Evolutionary conservation across 1,140 invertebrate genomes (phyloP), one percentile per base, ranked within the genome.

Genomic region (Asobara japonica): DNA sequence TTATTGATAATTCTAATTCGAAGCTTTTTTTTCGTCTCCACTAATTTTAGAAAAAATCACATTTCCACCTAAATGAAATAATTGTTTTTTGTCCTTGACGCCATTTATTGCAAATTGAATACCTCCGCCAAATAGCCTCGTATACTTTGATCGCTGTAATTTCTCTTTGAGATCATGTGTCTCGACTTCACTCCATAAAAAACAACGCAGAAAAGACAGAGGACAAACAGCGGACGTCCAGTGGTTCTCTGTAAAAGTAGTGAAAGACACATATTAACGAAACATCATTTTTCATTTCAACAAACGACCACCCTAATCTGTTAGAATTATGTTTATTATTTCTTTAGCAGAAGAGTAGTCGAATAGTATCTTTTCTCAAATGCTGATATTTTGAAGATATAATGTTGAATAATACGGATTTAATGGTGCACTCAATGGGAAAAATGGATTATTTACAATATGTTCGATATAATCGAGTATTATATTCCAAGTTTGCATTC

Each of bases 51-150:
- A n/a, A n/a, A n/a, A n/a, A n/a, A n/a, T n/a, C n/a, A n/a, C n/a
- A n/a, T n/a, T n/a, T n/a, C n/a, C n/a, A n/a, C n/a, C n/a, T n/a
- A n/a, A n/a, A n/a, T n/a, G n/a, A n/a, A 22, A 1, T 45, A 18
- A 45, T 45, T 45, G 13, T 16, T 45, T 16, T 16, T 16, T 45
- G 2, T 45, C 18, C 11, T 60, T 45, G 0, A 65, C 0, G 10
- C 31, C 3, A 71, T n/a, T n/a, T n/a, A n/a, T n/a, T n/a, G n/a
- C n/a, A n/a, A n/a, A n/a, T n/a, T 74, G 74, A 75, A 82, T 88
- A 94, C 93, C 91, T 95, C 94, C 8, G 94, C 93, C 74, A 94
- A 89, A 82, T 95, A 95, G 81, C 92, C 92, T 79, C 90, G 90
- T 6, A 95, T 90, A 48, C 93, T 94, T 80, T 93, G 92, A 82